A percentile compares a stretch with the other conserved stretches of the same genome.
Evolutionary conservation across 2,888 invertebrate species (phyloP).

Genomic region (Nemoura dubitans): DNA sequence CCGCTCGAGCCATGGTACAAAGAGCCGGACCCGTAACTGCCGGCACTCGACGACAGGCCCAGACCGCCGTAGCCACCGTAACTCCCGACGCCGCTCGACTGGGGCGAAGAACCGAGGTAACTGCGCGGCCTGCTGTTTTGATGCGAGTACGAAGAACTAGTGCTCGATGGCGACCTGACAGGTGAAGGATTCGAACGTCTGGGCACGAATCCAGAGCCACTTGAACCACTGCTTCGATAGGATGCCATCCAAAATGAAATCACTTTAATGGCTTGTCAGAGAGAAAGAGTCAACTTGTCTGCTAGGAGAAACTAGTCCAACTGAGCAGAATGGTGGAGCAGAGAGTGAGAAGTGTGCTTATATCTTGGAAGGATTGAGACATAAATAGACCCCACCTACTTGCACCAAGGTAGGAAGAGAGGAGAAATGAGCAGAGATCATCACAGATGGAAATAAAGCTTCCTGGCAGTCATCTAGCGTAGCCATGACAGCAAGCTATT

Average conservation of each 20-base stretch:
- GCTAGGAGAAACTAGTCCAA: neutral
- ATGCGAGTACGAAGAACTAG: conserved; percentile 54
- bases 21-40: conserved; percentile 24
- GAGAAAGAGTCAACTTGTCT: neutral
- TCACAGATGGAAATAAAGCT: conserved; percentile 41
- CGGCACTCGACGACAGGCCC: conserved; percentile 36
- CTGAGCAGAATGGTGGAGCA: conserved; percentile 26
- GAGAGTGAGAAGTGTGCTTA: conserved; percentile 35
- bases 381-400: conserved; percentile 49
- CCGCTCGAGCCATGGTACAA: conserved; percentile 39
- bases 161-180: conserved; percentile 16
- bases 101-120: conserved; percentile 39
- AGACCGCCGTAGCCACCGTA: conserved; percentile 37
- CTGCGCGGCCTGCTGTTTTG: conserved; percentile 57
- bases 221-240: conserved; percentile 24
- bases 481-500: conserved; percentile 1
- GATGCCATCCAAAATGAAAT: conserved; percentile 26
- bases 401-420: conserved; percentile 24
- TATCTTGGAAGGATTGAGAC: conserved; percentile 42
- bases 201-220: conserved; percentile 42
- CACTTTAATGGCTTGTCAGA: neutral
- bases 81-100: conserved; percentile 36
- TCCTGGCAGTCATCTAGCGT: conserved; percentile 18
- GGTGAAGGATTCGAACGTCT: conserved; percentile 45
- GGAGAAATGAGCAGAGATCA: neutral